These are phyloP conservation scores for Harlomillsia oculata DNA, from an alignment of 1,140 invertebrate species.

Conservation along the genomic window DNA sequence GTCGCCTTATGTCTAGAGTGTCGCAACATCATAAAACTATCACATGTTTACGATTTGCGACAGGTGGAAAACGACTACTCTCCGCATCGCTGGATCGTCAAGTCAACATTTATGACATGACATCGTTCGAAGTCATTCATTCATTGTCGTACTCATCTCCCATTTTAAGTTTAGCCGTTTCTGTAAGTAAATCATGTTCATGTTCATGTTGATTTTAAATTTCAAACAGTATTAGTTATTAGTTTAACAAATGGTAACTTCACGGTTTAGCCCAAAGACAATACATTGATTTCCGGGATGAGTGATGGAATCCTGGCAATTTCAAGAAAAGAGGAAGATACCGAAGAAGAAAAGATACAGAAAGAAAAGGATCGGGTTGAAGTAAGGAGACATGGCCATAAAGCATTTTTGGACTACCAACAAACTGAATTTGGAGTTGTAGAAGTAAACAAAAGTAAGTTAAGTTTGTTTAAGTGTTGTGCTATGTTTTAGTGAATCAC, in stretches of 20 bases:
- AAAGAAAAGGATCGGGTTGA: slow-evolving; percentile 39
- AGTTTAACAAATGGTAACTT: neutral
- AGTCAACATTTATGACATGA: slow-evolving; percentile 86
- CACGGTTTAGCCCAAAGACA: slow-evolving; percentile 59
- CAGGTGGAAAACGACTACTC: slow-evolving; percentile 67
- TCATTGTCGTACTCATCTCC: slow-evolving; percentile 82
- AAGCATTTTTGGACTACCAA: slow-evolving; percentile 35
- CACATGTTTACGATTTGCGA: slow-evolving; percentile 67
- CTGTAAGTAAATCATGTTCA: slow-evolving; percentile 57
- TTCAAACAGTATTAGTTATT: too few species aligned
- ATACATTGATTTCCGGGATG: slow-evolving; percentile 78
- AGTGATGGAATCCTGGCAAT: slow-evolving; percentile 84
- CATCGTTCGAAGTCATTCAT: slow-evolving; percentile 75
- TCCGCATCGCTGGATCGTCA: slow-evolving; percentile 86
- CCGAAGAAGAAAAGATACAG: slow-evolving; percentile 37
- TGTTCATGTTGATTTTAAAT: too few species aligned
- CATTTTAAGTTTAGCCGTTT: slow-evolving; percentile 71
- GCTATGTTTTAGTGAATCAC: too few species aligned
- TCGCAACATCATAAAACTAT: slow-evolving; percentile 89
- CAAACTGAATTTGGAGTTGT: slow-evolving; percentile 26
- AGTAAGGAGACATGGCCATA: slow-evolving; percentile 39
- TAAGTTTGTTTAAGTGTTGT: neutral
- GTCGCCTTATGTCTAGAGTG: slow-evolving; percentile 67
- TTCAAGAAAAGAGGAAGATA: slow-evolving; percentile 56
- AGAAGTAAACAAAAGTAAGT: slow-evolving; percentile 23